phyloP scores from a whole-genome alignment of 1,140 invertebrate genomes.

The Ceratina calcarata region DNA sequence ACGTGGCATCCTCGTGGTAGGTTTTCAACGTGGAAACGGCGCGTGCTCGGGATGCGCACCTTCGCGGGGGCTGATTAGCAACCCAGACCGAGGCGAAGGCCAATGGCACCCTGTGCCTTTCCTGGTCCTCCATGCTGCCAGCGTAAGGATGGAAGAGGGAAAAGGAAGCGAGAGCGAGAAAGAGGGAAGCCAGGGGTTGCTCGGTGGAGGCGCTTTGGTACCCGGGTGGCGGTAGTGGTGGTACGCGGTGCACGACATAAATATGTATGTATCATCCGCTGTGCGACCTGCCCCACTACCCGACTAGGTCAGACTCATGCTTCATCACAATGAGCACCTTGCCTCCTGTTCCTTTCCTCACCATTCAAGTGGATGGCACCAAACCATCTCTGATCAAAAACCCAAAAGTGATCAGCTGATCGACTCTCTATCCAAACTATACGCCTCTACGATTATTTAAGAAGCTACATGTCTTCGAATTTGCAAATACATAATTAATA shows the following conservation, averaged over 20 bases:
- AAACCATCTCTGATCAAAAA: constrained; percentile 50
- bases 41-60: constrained; percentile 74
- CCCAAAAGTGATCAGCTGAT: neutral
- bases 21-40: constrained; percentile 67
- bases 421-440: neutral
- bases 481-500: too few species aligned
- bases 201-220: constrained; percentile 21
- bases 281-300: constrained; percentile 78
- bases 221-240: constrained; percentile 57
- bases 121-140: constrained; percentile 45
- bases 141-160: constrained; percentile 54
- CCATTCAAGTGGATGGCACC: constrained; percentile 73
- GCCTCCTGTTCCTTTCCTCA: constrained; percentile 67
- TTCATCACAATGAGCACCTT: constrained; percentile 81
- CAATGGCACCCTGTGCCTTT: constrained; percentile 62
- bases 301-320: constrained; percentile 80
- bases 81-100: constrained; percentile 67
- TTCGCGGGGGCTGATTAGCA: constrained; percentile 71
- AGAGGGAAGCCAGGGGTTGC: constrained; percentile 39
- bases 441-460: neutral
- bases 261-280: constrained; percentile 81
- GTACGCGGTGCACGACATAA: constrained; percentile 79
- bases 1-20: constrained; percentile 68
- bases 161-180: constrained; percentile 3
- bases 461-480: neutral